Conservation (phyloP, 92 coral and sea anemone genomes). For the Muricea muricata region DNA sequence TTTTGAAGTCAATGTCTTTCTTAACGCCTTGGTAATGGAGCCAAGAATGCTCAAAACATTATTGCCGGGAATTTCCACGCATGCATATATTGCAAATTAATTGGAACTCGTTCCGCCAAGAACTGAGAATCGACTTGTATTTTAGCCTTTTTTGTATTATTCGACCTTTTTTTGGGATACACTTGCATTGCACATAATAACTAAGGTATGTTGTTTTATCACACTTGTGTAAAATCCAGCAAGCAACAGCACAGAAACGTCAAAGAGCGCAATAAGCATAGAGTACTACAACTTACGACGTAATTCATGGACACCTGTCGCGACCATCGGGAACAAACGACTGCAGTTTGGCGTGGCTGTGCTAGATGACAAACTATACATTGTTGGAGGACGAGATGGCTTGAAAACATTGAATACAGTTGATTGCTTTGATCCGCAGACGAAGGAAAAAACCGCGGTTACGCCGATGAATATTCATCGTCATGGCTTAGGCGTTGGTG, state of each 20-base stretch:
- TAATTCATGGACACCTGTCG: slow-evolving; percentile 84
- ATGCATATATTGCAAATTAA: too few species aligned
- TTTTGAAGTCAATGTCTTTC: too few species aligned
- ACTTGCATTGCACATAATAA: too few species aligned
- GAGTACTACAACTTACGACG: slow-evolving; percentile 87
- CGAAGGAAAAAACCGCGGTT: slow-evolving; percentile 79
- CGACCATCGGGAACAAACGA: slow-evolving; percentile 89
- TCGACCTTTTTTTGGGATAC: too few species aligned
- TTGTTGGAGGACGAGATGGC: slow-evolving; percentile 99
- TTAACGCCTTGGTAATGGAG: too few species aligned
- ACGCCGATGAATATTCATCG: slow-evolving; percentile 98
- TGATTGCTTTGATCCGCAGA: slow-evolving; percentile 87
- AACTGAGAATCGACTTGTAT: too few species aligned
- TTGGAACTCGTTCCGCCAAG: too few species aligned
- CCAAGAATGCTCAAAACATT: too few species aligned
- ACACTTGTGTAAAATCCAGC: too few species aligned
- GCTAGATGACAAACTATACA: slow-evolving; percentile 69
- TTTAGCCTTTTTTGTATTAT: too few species aligned
- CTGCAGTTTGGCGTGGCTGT: slow-evolving; percentile 98
- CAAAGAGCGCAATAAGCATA: slow-evolving; percentile 95
- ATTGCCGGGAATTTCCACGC: too few species aligned
- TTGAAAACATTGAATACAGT: slow-evolving; percentile 95
- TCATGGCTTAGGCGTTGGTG: slow-evolving; percentile 97
- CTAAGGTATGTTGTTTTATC: background rate
- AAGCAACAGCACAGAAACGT: slow-evolving; percentile 79